Conservation (phyloP, 1,140 invertebrate genomes). For the Drosophila aff. region DNA sequence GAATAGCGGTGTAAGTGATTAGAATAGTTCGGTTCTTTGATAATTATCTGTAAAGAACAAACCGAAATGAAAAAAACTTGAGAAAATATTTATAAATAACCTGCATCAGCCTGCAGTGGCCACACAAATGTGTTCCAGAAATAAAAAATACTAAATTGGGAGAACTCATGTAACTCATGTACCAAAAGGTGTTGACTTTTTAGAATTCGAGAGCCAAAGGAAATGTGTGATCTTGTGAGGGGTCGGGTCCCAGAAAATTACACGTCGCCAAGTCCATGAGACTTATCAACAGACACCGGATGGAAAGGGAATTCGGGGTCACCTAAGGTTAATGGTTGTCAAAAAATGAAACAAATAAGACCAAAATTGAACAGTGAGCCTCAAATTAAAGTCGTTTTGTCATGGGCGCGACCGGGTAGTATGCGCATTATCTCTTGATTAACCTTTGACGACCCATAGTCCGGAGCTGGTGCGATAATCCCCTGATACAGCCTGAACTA, state of each 20-base stretch:
- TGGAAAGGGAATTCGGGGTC: conserved; percentile 51
- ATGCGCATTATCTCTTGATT: conserved; percentile 48
- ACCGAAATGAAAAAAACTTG: conserved; percentile 2
- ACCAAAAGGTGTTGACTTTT: conserved; percentile 37
- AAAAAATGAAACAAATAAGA: conserved; percentile 30
- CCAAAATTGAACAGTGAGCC: conserved; percentile 35
- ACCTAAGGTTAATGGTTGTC: conserved; percentile 18
- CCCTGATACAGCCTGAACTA: conserved; percentile 56
- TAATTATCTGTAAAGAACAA: conserved; percentile 21
- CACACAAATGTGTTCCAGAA: conserved; percentile 66
- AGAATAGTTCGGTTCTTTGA: neutral
- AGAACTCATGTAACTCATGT: conserved; percentile 56
- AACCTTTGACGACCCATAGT: conserved; percentile 60
- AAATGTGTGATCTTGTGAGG: conserved; percentile 8
- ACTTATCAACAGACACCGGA: conserved; percentile 70
- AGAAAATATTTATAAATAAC: conserved; percentile 45
- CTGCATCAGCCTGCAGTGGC: conserved; percentile 34
- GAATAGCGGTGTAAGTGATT: conserved; percentile 11
- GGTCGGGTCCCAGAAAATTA: conserved; percentile 2
- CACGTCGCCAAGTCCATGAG: conserved; percentile 38
- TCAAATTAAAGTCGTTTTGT: conserved; percentile 14
- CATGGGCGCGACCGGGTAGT: conserved; percentile 19
- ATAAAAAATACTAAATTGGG: conserved; percentile 56
- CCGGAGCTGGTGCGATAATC: conserved; percentile 58
- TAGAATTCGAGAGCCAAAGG: neutral